Evolutionary conservation across 2,888 invertebrate species (phyloP).

Genomic region (Flexamia atlantica): DNA sequence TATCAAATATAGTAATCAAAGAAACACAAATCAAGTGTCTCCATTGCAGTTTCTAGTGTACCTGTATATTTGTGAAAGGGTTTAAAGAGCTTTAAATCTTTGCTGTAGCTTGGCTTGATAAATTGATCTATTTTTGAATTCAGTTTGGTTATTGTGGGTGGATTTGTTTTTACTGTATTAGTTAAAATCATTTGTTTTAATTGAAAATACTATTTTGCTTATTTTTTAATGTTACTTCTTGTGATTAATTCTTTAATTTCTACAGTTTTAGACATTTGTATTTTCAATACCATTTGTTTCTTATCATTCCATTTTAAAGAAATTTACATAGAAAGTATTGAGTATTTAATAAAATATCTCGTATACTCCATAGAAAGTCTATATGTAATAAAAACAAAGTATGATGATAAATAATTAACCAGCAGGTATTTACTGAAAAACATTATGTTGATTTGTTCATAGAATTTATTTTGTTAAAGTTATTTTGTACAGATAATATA

Average conservation of each 20-base stretch:
- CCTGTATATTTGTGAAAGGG: neutral
- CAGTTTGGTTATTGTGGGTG: neutral
- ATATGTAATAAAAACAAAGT: constrained; percentile 3
- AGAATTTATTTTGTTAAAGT: constrained; percentile 14
- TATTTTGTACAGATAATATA: constrained; percentile 32
- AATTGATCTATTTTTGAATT: no score
- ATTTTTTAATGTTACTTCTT: neutral
- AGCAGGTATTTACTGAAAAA: neutral
- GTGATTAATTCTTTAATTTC: neutral
- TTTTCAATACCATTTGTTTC: neutral
- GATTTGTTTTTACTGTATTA: neutral
- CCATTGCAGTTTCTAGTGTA: neutral
- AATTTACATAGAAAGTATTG: neutral
- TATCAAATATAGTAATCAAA: neutral
- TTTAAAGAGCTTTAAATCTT: neutral
- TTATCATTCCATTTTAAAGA: constrained; percentile 15
- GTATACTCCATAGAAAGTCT: constrained; percentile 15
- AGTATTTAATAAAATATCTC: constrained; percentile 1
- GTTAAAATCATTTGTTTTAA: neutral
- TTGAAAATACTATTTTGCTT: neutral
- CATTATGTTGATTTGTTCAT: constrained; percentile 6
- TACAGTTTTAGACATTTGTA: constrained; percentile 1
- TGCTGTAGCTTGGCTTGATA: no score
- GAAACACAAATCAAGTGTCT: neutral
- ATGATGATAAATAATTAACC: neutral